These are phyloP conservation scores for Bubalus kerabau DNA, from an alignment of 2,113 vertebrate genomes.

Conservation along the genomic window DNA sequence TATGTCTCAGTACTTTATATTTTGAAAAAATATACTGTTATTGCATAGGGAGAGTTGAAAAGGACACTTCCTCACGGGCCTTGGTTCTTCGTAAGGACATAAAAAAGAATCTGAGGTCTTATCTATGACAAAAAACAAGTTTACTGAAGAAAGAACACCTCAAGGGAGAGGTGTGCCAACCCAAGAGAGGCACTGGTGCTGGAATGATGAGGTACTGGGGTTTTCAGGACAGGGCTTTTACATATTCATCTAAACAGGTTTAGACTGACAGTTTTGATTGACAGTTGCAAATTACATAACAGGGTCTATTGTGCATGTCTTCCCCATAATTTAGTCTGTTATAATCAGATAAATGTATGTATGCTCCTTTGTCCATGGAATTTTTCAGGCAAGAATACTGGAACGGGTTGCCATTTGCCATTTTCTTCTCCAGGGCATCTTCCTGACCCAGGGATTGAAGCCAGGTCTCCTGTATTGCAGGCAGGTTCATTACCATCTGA, in stretches of 20 bases:
- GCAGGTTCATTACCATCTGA: not conserved
- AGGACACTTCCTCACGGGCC: not conserved
- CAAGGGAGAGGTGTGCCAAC: not conserved
- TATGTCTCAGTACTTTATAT: not conserved
- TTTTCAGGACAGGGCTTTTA: not conserved
- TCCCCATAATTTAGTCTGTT: not conserved
- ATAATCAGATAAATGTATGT: not conserved
- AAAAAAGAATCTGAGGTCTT: not conserved
- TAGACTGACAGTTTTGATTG: not conserved
- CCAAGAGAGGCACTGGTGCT: not conserved
- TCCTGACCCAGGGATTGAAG: not conserved
- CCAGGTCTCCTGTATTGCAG: not conserved
- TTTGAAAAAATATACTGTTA: not conserved
- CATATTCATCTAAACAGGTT: not conserved
- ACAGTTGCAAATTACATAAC: not conserved
- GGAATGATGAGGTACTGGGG: not conserved
- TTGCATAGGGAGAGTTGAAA: not conserved
- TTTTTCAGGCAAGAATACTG: not conserved
- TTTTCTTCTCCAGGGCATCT: not conserved
- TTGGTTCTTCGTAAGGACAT: not conserved
- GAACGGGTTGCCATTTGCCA: not conserved
- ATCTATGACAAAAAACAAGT: not conserved
- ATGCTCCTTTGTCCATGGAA: not conserved
- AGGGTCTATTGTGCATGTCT: not conserved
- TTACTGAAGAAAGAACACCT: not conserved